These are phyloP conservation scores for Aquatica leii DNA, from an alignment of 2,888 invertebrate species.

Conservation along the genomic window DNA sequence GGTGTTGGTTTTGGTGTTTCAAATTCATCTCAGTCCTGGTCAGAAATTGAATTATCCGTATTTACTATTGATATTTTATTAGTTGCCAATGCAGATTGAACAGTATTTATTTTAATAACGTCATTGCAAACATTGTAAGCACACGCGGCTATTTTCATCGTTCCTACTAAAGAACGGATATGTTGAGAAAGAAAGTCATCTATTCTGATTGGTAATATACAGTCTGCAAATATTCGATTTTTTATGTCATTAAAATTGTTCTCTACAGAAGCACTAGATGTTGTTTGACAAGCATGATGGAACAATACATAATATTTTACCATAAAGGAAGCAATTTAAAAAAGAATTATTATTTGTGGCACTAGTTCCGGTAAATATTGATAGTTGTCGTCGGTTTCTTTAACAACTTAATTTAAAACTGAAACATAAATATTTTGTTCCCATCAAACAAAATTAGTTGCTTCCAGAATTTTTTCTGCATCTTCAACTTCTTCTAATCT, in stretches of 20 bases:
- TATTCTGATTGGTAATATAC: slow-evolving; percentile 26
- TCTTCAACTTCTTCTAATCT: slow-evolving; percentile 5
- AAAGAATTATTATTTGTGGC: slow-evolving; percentile 27
- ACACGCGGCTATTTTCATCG: slow-evolving; percentile 30
- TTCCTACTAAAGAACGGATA: slow-evolving; percentile 27
- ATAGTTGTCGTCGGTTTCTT: slow-evolving; percentile 28
- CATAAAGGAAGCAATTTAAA: slow-evolving; percentile 29
- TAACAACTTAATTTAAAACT: slow-evolving; percentile 9
- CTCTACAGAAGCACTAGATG: slow-evolving; percentile 33
- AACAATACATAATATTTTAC: slow-evolving; percentile 29
- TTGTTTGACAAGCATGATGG: slow-evolving; percentile 13
- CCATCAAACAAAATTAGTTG: neutral
- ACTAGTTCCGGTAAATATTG: slow-evolving; percentile 32
- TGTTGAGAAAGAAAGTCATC: slow-evolving; percentile 32
- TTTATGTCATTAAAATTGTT: slow-evolving; percentile 35
- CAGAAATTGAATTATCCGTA: neutral
- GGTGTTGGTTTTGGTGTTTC: neutral
- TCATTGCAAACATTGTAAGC: neutral
- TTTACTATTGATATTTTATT: neutral
- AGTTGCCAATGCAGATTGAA: neutral
- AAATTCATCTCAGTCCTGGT: neutral
- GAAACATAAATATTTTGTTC: slow-evolving; percentile 11
- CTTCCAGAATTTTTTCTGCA: neutral
- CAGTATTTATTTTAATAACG: neutral
- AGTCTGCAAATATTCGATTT: slow-evolving; percentile 28